Base-by-base conservation (phyloP, 2,888 invertebrate species). In the Ernsta delagoae region DNA sequence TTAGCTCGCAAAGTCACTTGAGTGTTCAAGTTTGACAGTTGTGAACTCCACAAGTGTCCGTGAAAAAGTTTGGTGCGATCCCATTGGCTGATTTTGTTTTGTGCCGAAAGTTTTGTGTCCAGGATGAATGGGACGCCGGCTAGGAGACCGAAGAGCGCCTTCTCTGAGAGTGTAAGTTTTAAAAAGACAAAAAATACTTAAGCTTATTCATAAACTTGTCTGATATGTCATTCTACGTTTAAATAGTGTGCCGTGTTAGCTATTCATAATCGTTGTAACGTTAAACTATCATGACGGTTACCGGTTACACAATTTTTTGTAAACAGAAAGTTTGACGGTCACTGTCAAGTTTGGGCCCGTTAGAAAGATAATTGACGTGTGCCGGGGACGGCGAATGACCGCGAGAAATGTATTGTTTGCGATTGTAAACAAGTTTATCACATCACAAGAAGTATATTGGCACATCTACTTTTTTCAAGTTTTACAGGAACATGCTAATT, bases 121-220 rank as follows among this genome's bases (percentile, higher is more conserved):
- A 87, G 82, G 83, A 93, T 93, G 92, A 93, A 92, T 88, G 93
- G 92, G 77, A 90, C 91, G 75, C 92, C 92, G 75, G 81, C 89
- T 69, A 87, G 93, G 77, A 89, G 89, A 79, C 90, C 92, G 54
- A 92, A 91, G 83, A 92, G 86, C 79, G 91, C 92, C 76, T 93
- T 92, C 81, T 92, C 90, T 74, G 93, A 92, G 80, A 86, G 85
- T 89, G 92, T 91, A 83, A 87, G 90, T 79, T 71, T 61, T 61
- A 60, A 43, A 36, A 5, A 60, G 54, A 45, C 34, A 11, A 6
- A 4, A 24, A 24, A 64, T 56, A 53, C 9, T 36, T 50, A 7
- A 50, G 34, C 36, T 59, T 7, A 12, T 7, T 43, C 54, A 43
- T 34, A 64, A 67, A 67, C 67, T 43, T 36, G 61, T 61, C 54